Evolutionary conservation across 2,113 vertebrate genomes (phyloP).

Genomic region (Sturnus vulgaris): DNA sequence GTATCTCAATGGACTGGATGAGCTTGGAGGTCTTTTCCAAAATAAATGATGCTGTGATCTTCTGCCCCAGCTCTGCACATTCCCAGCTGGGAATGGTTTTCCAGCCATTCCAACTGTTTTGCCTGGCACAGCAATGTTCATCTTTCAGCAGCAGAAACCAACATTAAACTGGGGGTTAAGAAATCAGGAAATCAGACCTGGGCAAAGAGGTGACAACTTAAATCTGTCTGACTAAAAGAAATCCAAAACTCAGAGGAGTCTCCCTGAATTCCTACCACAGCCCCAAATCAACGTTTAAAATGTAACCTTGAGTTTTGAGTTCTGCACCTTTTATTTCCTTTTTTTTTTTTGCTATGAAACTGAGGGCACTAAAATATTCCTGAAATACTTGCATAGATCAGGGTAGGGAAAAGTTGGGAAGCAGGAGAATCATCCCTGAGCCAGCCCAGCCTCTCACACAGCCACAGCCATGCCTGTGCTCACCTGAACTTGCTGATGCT

Average conservation of each 20-base stretch:
- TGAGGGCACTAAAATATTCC: background rate
- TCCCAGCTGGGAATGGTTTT: background rate
- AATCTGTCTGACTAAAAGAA: background rate
- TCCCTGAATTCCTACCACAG: background rate
- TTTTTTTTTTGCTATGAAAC: background rate
- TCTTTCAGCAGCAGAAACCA: background rate
- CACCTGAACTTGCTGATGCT: background rate
- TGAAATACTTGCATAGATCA: accelerated
- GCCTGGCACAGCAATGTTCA: background rate
- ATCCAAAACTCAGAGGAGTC: background rate
- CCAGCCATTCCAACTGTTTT: background rate
- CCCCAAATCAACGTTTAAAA: background rate
- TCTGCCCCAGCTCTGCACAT: background rate
- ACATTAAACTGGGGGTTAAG: background rate
- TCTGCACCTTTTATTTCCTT: background rate
- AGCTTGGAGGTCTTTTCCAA: background rate
- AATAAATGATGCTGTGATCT: background rate
- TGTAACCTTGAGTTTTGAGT: background rate
- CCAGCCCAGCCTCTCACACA: accelerated
- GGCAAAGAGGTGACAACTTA: background rate
- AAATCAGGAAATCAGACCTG: background rate
- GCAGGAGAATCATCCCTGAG: background rate
- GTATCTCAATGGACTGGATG: accelerated
- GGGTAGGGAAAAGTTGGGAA: background rate
- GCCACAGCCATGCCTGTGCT: accelerated